Conservation (phyloP, 2,888 invertebrate genomes). For the Bruchidius siliquastri region DNA sequence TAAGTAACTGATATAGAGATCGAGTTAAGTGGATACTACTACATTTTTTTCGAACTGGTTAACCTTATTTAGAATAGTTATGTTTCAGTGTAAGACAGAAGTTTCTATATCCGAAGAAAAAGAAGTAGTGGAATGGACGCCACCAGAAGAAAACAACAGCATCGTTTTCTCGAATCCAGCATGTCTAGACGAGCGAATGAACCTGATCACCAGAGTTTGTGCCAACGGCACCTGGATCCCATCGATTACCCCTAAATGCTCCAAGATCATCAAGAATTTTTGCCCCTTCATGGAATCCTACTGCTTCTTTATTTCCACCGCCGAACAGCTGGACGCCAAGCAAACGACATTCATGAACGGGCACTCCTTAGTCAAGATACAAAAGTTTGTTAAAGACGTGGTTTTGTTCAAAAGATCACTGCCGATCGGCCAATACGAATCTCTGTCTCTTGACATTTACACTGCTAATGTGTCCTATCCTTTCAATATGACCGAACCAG, state of each 20-base stretch:
- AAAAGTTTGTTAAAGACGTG: neutral
- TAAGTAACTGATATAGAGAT: no score
- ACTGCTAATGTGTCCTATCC: neutral
- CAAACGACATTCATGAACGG: neutral
- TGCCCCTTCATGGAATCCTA: constrained; percentile 8
- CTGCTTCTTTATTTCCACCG: constrained; percentile 40
- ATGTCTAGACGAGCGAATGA: constrained; percentile 34
- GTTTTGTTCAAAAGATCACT: constrained; percentile 20
- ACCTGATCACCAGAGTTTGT: constrained; percentile 33
- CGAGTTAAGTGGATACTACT: no score
- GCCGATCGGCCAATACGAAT: constrained; percentile 27
- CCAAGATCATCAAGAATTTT: constrained; percentile 6
- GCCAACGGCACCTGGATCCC: constrained; percentile 34
- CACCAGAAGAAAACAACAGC: constrained; percentile 15
- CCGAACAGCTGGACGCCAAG: constrained; percentile 23
- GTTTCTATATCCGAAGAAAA: neutral
- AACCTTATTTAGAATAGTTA: no score
- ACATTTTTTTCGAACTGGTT: no score
- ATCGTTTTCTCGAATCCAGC: constrained; percentile 36
- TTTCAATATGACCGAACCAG: neutral
- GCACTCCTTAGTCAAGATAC: neutral
- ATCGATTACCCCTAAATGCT: constrained; percentile 25
- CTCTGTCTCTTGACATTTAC: constrained; percentile 17
- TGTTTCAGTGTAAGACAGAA: neutral
- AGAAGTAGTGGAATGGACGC: constrained; percentile 12